Evolutionary conservation across 1,140 invertebrate genomes (phyloP).

Genomic region (Brevipalpus yothersi): DNA sequence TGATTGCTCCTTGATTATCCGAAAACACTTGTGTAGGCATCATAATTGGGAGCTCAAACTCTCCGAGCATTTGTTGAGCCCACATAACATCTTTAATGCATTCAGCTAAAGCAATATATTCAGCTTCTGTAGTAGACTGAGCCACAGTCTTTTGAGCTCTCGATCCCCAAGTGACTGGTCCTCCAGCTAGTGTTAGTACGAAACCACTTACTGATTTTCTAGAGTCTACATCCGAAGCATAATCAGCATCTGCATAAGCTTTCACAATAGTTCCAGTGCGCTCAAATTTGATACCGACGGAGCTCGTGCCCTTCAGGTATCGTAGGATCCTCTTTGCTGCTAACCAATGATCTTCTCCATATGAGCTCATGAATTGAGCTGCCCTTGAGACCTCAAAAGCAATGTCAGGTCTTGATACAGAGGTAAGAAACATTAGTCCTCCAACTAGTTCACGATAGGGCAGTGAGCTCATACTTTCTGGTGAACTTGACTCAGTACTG

Average conservation of each 20-base stretch:
- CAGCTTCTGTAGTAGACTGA: constrained; percentile 7
- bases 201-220: not conserved
- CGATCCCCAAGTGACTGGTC: not conserved
- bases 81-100: constrained; percentile 7
- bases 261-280: not conserved
- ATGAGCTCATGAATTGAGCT: not conserved
- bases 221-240: not conserved
- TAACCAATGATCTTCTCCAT: constrained; percentile 12
- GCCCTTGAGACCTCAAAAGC: not conserved
- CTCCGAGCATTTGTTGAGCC: not conserved
- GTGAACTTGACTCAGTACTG: not conserved
- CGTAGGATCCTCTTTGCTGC: constrained; percentile 15
- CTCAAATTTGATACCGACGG: not conserved
- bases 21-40: not conserved
- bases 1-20: not conserved
- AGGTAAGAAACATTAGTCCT: not conserved
- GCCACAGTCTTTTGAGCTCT: not conserved
- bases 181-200: not conserved
- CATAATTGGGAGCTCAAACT: not conserved
- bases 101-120: constrained; percentile 4
- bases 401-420: constrained; percentile 6
- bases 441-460: constrained; percentile 1
- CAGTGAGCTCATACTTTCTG: not conserved
- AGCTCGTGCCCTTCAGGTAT: constrained; percentile 13
- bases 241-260: not conserved